Percentiles rank a stretch among this genome's conserved stretches.
Conservation (phyloP, 2,888 invertebrate genomes). For the Branchellion lobata region DNA sequence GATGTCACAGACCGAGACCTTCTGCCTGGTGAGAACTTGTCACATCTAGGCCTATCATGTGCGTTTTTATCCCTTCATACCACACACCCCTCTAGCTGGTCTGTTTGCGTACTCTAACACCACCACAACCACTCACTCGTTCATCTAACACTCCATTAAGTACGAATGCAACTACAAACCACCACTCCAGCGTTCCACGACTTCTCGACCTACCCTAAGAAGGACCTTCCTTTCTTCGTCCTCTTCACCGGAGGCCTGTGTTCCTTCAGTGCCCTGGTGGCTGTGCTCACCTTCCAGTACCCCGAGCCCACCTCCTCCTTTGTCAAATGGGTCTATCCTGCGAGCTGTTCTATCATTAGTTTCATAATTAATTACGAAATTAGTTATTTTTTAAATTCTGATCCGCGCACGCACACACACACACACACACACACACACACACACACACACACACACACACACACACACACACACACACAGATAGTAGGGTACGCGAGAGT, state of each 20-base stretch:
- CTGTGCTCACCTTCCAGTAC: slow-evolving; percentile 84
- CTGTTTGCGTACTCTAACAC: background rate
- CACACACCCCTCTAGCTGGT: background rate
- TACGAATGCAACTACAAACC: too few relatives aligned
- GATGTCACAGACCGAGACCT: slow-evolving; percentile 88
- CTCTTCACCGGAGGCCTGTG: slow-evolving; percentile 87
- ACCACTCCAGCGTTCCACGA: slow-evolving; percentile 79
- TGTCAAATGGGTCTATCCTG: too few relatives aligned
- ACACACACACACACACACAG: slow-evolving; percentile 26
- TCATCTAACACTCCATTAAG: background rate
- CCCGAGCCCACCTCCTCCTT: slow-evolving; percentile 78
- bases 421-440: slow-evolving; percentile 10
- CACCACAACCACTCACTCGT: background rate
- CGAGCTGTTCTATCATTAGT: too few relatives aligned
- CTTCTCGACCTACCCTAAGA: slow-evolving; percentile 87
- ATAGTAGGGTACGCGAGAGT: slow-evolving; percentile 12
- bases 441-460: slow-evolving; percentile 11
- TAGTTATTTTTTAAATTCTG: too few relatives aligned
- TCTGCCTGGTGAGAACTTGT: slow-evolving; percentile 68
- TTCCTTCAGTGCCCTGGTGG: slow-evolving; percentile 83
- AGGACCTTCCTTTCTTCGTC: slow-evolving; percentile 86
- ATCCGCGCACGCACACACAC: background rate
- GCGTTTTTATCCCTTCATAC: background rate
- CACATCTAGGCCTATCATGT: background rate
- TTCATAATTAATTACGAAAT: too few relatives aligned